phyloP scores from a whole-genome alignment of 2,888 invertebrate species.

The Leptogaster cylindrica region DNA sequence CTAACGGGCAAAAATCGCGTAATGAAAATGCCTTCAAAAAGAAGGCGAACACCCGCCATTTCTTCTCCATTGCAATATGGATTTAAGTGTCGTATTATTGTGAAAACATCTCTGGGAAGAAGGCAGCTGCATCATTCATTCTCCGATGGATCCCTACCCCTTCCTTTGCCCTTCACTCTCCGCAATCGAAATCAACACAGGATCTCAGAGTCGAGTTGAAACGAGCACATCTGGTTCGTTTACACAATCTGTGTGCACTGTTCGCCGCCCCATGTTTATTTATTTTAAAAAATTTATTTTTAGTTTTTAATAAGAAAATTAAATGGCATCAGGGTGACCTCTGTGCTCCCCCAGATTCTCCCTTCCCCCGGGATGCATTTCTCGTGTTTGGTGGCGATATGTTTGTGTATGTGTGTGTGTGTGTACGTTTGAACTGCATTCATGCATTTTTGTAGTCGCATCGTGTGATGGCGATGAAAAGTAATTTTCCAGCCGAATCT shows the following conservation, averaged over 20 bases:
- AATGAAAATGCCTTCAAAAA: too few species aligned
- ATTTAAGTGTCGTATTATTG: too few species aligned
- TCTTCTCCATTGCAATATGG: too few species aligned
- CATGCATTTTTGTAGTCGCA: too few species aligned
- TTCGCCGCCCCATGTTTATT: constrained; percentile 27
- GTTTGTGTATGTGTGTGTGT: too few species aligned
- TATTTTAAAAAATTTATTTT: constrained; percentile 40
- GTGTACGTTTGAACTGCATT: too few species aligned
- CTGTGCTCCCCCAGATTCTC: neutral
- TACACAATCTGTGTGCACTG: constrained; percentile 14
- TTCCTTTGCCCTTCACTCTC: constrained; percentile 25
- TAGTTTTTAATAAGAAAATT: constrained; percentile 39
- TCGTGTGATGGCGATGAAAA: constrained; percentile 11
- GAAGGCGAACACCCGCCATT: too few species aligned
- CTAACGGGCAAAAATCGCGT: too few species aligned
- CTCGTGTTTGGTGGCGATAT: neutral
- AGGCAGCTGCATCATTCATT: too few species aligned
- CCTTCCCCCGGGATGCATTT: neutral
- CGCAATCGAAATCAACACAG: constrained; percentile 7
- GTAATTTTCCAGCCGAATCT: constrained; percentile 15
- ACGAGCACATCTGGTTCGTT: constrained; percentile 25
- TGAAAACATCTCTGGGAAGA: too few species aligned
- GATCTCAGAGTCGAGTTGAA: neutral
- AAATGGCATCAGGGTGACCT: constrained; percentile 15
- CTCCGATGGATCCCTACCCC: too few species aligned